Base-by-base conservation (phyloP, 2,797 vertebrate species). In the Aratinga solstitialis region DNA sequence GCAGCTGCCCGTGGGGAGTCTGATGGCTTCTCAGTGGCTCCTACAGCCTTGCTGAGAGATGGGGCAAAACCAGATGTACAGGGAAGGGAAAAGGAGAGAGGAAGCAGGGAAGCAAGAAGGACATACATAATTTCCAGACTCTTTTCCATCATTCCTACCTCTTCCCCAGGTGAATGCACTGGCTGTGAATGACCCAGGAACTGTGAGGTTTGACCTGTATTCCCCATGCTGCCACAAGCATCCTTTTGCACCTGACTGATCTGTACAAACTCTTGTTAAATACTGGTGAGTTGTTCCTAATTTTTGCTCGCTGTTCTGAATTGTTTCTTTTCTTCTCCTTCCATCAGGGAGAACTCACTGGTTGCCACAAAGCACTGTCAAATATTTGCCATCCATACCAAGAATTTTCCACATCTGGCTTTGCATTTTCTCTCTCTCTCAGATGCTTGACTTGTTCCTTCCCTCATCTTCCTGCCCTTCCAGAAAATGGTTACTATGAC, bases 291-390 rank as follows among this genome's bases (percentile, higher is more conserved):
- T 8, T 26, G 36, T 43, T 59, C 0, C 0, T 20, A 19, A 58
- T 34, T 68, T 79, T 62, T 81, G 9, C 14, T 67, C 24, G 2
- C 32, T 87, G 30, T 34, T 89, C 16, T 45, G 50, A 61, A 73
- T 50, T 27, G 7, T 29, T 91, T 68, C 36, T 73, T 47, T 61
- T 66, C 51, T 53, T 85, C 50, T 82, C 34, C 13, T 85, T 77
- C 27, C 3, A 0, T 29, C 48, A 40, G 11, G 38, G 11, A 85
- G 19, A 95, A 68, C 29, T 56, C 48, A 58, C 21, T 0, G 0
- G 27, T 53, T 4, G 6, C 36, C 40, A 71, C 36, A 71, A 86
- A 86, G 42, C 4, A 1, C 3, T 84, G 53, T 36, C 56, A 72
- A 65, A 19, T 54, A 78, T 65, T 48, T 91, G 50, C 66, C 45